A percentile compares a stretch with the other conserved stretches of the same genome.
Evolutionary conservation across 2,113 vertebrate genomes (phyloP).

Genomic region (Apistogramma diplotaenia): DNA sequence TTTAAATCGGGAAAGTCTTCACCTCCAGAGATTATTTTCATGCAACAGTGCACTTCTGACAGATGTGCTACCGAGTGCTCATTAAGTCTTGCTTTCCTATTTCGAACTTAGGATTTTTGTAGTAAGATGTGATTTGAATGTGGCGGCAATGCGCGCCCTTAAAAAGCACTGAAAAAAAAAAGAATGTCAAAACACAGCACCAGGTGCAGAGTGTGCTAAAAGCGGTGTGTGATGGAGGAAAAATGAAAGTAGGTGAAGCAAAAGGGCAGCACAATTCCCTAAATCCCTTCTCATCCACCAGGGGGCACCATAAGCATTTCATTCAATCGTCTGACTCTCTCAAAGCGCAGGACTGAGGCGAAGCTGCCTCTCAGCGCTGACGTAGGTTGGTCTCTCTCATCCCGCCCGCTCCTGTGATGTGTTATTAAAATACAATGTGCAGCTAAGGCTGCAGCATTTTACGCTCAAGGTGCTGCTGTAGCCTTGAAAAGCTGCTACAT

Average conservation of each 20-base stretch:
- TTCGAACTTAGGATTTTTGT: background rate
- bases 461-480: background rate
- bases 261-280: background rate
- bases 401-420: background rate
- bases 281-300: slow-evolving; percentile 28
- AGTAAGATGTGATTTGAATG: background rate
- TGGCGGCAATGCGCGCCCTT: background rate
- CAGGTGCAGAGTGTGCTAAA: slow-evolving; percentile 27
- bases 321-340: slow-evolving; percentile 16
- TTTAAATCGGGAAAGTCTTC: accelerated
- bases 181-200: background rate
- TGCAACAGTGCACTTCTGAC: background rate
- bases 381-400: background rate
- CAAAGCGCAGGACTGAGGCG: background rate
- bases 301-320: slow-evolving; percentile 55
- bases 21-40: background rate
- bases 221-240: background rate
- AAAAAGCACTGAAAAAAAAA: background rate
- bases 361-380: slow-evolving; percentile 11
- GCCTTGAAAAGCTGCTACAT: background rate
- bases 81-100: background rate
- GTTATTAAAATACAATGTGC: slow-evolving; percentile 29
- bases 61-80: background rate
- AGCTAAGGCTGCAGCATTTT: background rate
- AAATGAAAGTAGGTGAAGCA: background rate